These are phyloP conservation scores for Cancer borealis DNA, from an alignment of 2,888 invertebrate genomes.

Conservation along the genomic window DNA sequence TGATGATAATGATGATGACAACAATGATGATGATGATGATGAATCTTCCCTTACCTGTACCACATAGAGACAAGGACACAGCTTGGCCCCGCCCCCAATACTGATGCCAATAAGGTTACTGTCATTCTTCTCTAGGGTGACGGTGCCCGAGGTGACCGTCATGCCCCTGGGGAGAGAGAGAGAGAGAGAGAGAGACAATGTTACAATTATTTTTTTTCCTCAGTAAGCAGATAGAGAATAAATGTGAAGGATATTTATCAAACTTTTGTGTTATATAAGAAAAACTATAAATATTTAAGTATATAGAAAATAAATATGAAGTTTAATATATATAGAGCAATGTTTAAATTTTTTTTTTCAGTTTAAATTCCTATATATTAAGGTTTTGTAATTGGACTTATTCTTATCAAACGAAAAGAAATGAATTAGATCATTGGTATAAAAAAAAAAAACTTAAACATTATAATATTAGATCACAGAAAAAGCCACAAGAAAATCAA, in stretches of 20 bases:
- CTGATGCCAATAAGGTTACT: slow-evolving; percentile 97
- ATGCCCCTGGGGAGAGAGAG: slow-evolving; percentile 88
- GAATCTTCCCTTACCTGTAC: slow-evolving; percentile 87
- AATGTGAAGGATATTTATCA: neutral
- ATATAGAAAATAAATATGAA: too few species aligned
- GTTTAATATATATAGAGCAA: too few species aligned
- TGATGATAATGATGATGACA: neutral
- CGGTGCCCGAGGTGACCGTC: slow-evolving; percentile 96
- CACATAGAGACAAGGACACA: slow-evolving; percentile 98
- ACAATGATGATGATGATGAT: neutral
- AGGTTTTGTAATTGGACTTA: too few species aligned
- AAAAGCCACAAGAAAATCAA: neutral
- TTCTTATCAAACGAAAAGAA: too few species aligned
- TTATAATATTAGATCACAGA: neutral
- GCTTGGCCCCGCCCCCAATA: slow-evolving; percentile 96
- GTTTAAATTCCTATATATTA: too few species aligned
- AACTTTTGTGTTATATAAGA: neutral
- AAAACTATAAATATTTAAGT: too few species aligned
- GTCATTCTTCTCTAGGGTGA: slow-evolving; percentile 93
- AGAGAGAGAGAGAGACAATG: neutral
- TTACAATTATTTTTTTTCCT: neutral
- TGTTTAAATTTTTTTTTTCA: too few species aligned
- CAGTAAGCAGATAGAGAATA: neutral
- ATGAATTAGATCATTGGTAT: neutral
- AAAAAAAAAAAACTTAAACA: slow-evolving; percentile 36